Evolutionary conservation across 2,113 vertebrate species (phyloP), one percentile per base, ranked within the genome.

Genomic region (Coreoperca whiteheadi): DNA sequence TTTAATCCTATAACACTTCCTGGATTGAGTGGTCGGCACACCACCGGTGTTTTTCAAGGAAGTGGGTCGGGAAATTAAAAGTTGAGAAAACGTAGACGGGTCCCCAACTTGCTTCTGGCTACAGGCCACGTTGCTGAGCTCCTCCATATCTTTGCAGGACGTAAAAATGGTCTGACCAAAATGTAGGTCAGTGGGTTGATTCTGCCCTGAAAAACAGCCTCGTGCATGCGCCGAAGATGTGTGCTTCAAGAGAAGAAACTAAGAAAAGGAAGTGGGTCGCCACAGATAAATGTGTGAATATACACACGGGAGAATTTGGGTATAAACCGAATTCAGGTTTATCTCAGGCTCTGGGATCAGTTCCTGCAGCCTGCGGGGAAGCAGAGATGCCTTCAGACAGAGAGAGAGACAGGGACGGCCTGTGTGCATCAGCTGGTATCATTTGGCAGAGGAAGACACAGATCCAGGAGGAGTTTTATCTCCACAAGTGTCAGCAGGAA

Each of bases 401-500:
- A 50, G 30, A 75, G 15, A 34, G n/a, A 71, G 56, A 56, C 54
- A 43, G 43, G 65, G 50, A 48, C 0, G 34, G 14, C 54, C 37
- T 68, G 54, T 74, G 60, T 72, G 41, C 63, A 83, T 79, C 66
- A 76, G 21, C 54, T 54, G 53, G 60, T 77, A 39, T 76, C 21
- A 48, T 76, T 82, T 92, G 77, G 87, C 85, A 84, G 54, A 81
- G 51, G 68, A 83, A 81, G 70, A 82, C 54, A 57, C 23, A 48
- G 30, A 64, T 46, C 64, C 74, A 34, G 59, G 60, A 68, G 23
- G 1, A 53, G 6, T 60, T 83, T 82, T 84, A 86, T 91, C 73
- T 87, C 74, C 37, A 23, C 64, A 12, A 50, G 34, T 72, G 77
- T 87, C 87, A 92, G 89, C 83, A 88, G 43, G 69, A 60, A 37